phyloP scores from a whole-genome alignment of 2,113 vertebrate species.

The Cygnus atratus region DNA sequence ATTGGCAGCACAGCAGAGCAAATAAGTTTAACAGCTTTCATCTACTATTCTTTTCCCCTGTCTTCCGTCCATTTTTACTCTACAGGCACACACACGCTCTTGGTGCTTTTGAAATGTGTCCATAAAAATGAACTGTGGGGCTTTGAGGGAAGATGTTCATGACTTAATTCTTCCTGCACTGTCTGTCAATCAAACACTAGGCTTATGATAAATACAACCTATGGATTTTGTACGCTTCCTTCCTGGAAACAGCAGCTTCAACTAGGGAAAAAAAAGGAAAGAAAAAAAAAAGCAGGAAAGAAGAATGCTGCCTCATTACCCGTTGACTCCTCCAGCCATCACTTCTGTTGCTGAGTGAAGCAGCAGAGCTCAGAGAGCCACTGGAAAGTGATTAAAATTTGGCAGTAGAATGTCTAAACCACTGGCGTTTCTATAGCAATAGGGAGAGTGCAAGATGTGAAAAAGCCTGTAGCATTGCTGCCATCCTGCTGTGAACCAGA shows the following conservation, averaged over 20 bases:
- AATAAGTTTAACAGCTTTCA: not conserved
- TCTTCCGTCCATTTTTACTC: not conserved
- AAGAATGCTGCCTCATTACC: not conserved
- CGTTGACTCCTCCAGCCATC: not conserved
- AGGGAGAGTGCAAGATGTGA: not conserved
- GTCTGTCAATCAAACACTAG: not conserved
- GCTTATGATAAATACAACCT: not conserved
- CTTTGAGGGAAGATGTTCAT: not conserved
- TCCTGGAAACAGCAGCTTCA: not conserved
- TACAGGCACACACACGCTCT: not conserved
- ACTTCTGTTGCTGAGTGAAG: not conserved
- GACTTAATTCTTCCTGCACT: not conserved
- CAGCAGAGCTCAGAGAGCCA: not conserved
- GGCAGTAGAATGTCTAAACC: slow-evolving; percentile 9
- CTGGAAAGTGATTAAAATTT: not conserved
- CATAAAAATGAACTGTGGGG: not conserved
- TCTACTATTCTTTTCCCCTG: not conserved
- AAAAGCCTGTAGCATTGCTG: slow-evolving; percentile 13
- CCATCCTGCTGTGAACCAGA: slow-evolving; percentile 34
- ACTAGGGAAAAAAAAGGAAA: not conserved
- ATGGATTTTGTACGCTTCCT: not conserved
- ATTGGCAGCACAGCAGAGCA: not conserved
- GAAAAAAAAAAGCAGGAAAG: not conserved
- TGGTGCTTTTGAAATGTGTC: not conserved
- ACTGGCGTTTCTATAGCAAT: slow-evolving; percentile 48